These are phyloP conservation scores for Rhagologus leucostigma DNA, from an alignment of 2,113 vertebrate genomes.

Conservation along the genomic window DNA sequence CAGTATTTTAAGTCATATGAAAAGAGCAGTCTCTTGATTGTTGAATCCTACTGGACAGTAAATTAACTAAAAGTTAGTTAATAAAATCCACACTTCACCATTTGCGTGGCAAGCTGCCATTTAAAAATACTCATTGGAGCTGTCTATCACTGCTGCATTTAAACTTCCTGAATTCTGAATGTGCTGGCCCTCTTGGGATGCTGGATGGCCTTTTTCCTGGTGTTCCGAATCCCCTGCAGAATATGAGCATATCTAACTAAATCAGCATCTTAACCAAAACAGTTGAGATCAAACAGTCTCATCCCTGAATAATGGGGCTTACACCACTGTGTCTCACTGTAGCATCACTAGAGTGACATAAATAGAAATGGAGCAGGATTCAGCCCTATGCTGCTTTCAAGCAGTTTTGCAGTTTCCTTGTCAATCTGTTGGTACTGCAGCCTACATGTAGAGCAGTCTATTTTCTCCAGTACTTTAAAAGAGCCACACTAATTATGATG, in stretches of 20 bases:
- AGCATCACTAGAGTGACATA: background rate
- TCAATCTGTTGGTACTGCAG: background rate
- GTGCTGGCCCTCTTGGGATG: background rate
- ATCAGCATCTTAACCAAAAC: background rate
- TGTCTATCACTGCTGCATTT: background rate
- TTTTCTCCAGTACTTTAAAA: background rate
- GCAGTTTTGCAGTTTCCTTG: background rate
- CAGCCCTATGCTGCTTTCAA: background rate
- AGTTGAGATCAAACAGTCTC: background rate
- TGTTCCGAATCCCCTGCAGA: background rate
- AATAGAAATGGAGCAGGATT: background rate
- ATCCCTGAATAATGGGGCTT: background rate
- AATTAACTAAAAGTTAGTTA: slow-evolving; percentile 32
- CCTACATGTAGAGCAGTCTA: background rate
- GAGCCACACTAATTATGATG: background rate
- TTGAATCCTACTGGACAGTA: slow-evolving; percentile 9
- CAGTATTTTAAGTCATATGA: background rate
- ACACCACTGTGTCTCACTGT: background rate
- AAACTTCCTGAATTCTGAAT: background rate
- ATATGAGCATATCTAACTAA: background rate
- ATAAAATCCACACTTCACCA: background rate
- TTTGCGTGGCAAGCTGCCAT: background rate
- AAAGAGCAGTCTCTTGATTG: background rate
- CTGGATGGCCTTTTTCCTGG: background rate
- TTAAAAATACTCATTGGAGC: background rate